Conservation (phyloP, 2,888 invertebrate species). For the Trissonchulus latispiculum region DNA sequence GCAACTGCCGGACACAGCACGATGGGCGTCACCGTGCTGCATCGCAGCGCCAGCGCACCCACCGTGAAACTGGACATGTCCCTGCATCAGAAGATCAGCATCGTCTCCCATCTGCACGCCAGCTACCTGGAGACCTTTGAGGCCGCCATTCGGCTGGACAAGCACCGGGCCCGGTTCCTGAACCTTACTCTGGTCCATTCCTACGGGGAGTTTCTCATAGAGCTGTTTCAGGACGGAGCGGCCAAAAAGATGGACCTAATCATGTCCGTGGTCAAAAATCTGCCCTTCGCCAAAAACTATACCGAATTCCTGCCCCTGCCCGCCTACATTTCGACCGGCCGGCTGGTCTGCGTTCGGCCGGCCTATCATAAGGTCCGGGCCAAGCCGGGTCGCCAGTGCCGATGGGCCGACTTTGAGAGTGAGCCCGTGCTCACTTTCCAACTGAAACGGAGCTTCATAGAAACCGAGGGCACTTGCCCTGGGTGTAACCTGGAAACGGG, state of each 20-base stretch:
- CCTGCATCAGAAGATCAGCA: slow-evolving; percentile 1
- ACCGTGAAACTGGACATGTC: slow-evolving; percentile 8
- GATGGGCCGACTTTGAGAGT: not conserved
- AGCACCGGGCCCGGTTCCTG: not conserved
- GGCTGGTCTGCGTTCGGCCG: slow-evolving; percentile 11
- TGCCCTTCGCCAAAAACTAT: slow-evolving; percentile 7
- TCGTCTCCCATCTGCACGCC: slow-evolving; percentile 11
- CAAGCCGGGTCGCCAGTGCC: not conserved
- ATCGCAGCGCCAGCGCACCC: not conserved
- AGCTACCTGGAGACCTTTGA: slow-evolving; percentile 1
- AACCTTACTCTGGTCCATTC: not conserved
- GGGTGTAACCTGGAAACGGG: slow-evolving; percentile 5
- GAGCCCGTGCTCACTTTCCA: not conserved
- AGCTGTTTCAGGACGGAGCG: slow-evolving; percentile 1
- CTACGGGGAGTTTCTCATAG: slow-evolving; percentile 9
- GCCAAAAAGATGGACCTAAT: not conserved
- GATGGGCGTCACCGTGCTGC: not conserved
- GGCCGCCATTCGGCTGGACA: slow-evolving; percentile 1
- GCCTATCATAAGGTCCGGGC: slow-evolving; percentile 12
- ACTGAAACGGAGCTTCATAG: slow-evolving; percentile 5
- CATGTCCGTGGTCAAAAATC: not conserved
- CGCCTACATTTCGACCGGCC: slow-evolving; percentile 4
- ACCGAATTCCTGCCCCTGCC: slow-evolving; percentile 12
- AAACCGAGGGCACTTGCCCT: slow-evolving; percentile 11
- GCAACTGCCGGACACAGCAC: not conserved